Base-by-base conservation (phyloP, 2,888 invertebrate genomes). In the Parnassius smintheus region DNA sequence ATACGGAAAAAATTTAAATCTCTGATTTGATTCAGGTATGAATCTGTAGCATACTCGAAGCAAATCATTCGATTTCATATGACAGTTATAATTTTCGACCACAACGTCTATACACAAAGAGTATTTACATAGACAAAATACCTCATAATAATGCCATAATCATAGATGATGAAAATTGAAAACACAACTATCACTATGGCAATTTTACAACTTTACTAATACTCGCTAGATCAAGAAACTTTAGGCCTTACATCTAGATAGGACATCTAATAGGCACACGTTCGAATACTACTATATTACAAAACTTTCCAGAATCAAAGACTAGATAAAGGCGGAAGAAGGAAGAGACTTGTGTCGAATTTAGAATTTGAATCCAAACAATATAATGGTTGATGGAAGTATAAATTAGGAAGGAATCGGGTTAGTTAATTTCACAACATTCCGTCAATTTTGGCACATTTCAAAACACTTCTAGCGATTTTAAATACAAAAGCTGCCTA, bases 271-370 rank as follows among this genome's bases (percentile, higher is more conserved):
- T 58, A 68, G 68, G 68, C 68, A 68, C 65, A 61, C 58, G 52
- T 60, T 59, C 44, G 35, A 35, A 61, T 55, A 61, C 56, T 56
- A 46, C 7, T 59, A 52, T 11, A 25, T 41, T 52, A 48, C 25
- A 62, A 57, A 48, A 63, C n/a, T 49, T 53, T 13, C 9, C n/a
- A 8, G 11, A 49, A 64, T 49, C 12, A 44, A 55, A 67, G 65
- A 68, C 68, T 69, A 79, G 82, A 78, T 75, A 77, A 73, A 81
- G 79, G 78, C 76, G 77, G 77, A 71, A 58, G 44, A 59, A 62
- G 77, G 77, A 71, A 58, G 44, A 59, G 63, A 62, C 64, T 66
- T 79, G 78, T 78, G 78, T 80, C 76, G 4, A 67, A 72, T 72
- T 70, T 64, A 54, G 61, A 66, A 48, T 48, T 48, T 46, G 13